phyloP scores from a whole-genome alignment of 2,113 vertebrate genomes.

The Indicator indicator region DNA sequence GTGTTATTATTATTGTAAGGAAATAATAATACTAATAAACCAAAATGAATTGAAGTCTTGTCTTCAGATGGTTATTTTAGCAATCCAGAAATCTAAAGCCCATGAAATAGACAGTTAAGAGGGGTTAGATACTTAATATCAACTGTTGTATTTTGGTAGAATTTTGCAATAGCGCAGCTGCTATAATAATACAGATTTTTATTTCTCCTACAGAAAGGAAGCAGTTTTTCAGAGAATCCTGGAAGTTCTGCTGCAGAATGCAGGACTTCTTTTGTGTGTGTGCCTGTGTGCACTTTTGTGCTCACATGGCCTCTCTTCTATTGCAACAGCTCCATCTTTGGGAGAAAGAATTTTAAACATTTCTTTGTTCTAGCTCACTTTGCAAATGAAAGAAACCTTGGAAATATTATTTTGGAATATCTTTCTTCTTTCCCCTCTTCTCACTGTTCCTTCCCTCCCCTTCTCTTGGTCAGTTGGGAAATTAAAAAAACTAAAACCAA shows the following conservation, averaged over 20 bases:
- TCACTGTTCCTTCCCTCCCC: background rate
- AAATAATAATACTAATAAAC: conserved; percentile 76
- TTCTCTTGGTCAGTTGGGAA: background rate
- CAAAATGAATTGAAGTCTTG: conserved; percentile 75
- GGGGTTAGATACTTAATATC: conserved; percentile 77
- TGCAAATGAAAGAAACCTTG: conserved; percentile 31
- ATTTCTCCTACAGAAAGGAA: conserved; percentile 73
- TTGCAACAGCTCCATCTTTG: conserved; percentile 83
- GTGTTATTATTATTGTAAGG: conserved; percentile 70
- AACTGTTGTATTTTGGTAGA: conserved; percentile 71
- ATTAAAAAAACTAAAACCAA: background rate
- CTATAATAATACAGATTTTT: conserved; percentile 78
- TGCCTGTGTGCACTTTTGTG: background rate
- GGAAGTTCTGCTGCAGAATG: conserved; percentile 52
- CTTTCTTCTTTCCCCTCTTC: background rate
- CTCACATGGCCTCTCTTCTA: conserved; percentile 24
- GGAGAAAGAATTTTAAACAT: conserved; percentile 42
- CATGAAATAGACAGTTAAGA: conserved; percentile 81
- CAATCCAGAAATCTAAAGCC: conserved; percentile 77
- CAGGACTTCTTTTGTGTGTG: conserved; percentile 13
- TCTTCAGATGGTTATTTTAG: conserved; percentile 79
- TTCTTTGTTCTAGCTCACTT: background rate
- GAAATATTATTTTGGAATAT: conserved; percentile 10
- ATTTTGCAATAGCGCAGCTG: conserved; percentile 78
- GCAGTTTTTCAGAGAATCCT: conserved; percentile 62